These are phyloP conservation scores for Dioctria rufipes DNA, from an alignment of 2,888 invertebrate species.

Conservation along the genomic window DNA sequence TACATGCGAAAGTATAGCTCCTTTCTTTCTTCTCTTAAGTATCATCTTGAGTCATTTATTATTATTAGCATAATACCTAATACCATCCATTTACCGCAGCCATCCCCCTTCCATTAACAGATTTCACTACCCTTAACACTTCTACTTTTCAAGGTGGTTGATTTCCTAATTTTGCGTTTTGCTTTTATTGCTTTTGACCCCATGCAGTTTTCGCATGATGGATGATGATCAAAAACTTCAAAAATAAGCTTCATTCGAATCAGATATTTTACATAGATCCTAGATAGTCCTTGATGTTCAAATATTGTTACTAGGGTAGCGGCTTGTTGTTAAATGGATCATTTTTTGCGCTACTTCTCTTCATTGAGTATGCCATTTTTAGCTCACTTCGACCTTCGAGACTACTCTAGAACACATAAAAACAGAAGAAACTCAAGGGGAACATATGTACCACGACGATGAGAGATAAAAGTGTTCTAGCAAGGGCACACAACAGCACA, in stretches of 20 bases:
- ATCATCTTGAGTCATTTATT: no score
- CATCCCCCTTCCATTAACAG: no score
- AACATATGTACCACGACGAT: slow-evolving; percentile 6
- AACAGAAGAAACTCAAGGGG: slow-evolving; percentile 13
- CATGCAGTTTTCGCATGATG: slow-evolving; percentile 16
- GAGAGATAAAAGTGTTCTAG: neutral
- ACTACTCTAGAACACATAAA: no score
- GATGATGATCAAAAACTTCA: slow-evolving; percentile 26
- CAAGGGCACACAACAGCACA: no score
- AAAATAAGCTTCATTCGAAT: neutral
- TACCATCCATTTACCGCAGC: no score
- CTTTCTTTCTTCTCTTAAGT: no score
- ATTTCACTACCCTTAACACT: slow-evolving; percentile 20
- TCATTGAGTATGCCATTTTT: slow-evolving; percentile 18
- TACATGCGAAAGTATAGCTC: no score
- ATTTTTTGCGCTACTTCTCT: slow-evolving; percentile 43
- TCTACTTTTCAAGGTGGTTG: slow-evolving; percentile 37
- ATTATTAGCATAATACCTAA: no score
- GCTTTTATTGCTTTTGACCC: slow-evolving; percentile 37
- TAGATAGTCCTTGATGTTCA: neutral
- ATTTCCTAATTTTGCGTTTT: slow-evolving; percentile 50
- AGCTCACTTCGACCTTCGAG: neutral
- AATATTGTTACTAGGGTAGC: slow-evolving; percentile 11
- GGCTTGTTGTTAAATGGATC: slow-evolving; percentile 26
- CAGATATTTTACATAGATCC: neutral